These are phyloP conservation scores for Himalopsyche tibetana DNA, from an alignment of 2,888 invertebrate species.

Conservation along the genomic window DNA sequence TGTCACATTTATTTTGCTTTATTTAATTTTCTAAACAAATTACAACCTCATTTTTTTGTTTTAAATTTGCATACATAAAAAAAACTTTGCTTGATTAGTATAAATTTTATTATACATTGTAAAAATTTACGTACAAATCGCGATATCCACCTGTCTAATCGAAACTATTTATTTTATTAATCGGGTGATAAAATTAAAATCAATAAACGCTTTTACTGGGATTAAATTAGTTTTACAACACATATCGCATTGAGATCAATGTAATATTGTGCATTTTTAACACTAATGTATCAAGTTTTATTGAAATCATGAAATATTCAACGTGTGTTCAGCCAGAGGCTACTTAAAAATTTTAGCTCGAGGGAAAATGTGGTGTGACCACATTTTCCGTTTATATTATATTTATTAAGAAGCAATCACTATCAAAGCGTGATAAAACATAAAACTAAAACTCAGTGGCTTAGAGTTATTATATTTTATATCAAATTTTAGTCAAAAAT, in stretches of 20 bases:
- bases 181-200: not conserved
- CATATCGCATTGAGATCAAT: slow-evolving; percentile 18
- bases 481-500: too few species aligned
- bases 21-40: not conserved
- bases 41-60: not conserved
- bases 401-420: too few species aligned
- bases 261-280: slow-evolving; percentile 42
- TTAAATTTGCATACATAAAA: slow-evolving; percentile 1
- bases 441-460: too few species aligned
- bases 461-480: too few species aligned
- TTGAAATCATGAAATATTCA: slow-evolving; percentile 24
- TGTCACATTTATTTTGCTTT: not conserved
- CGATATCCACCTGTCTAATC: slow-evolving; percentile 31
- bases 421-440: too few species aligned
- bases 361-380: not conserved
- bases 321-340: not conserved
- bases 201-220: slow-evolving; percentile 28
- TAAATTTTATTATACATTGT: not conserved
- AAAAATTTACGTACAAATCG: slow-evolving; percentile 9
- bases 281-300: slow-evolving; percentile 37
- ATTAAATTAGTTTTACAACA: slow-evolving; percentile 27
- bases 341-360: slow-evolving; percentile 24
- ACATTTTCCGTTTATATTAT: not conserved
- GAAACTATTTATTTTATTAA: slow-evolving; percentile 16
- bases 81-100: not conserved